phyloP scores from a whole-genome alignment of 2,113 vertebrate genomes.

The Strigops habroptila region DNA sequence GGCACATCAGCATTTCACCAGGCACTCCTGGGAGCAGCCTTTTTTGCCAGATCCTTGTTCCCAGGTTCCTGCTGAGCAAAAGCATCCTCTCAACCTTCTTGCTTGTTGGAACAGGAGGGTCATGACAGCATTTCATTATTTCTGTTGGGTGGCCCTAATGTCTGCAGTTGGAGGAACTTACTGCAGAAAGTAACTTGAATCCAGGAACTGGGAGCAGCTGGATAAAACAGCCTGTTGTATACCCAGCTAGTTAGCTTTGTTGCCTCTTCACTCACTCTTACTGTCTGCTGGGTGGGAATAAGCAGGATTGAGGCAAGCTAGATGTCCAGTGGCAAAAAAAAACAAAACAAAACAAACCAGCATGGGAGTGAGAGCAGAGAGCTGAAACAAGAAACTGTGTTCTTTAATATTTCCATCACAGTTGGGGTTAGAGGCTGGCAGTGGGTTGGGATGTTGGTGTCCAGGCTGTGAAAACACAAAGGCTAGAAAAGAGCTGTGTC shows the following conservation, averaged over 20 bases:
- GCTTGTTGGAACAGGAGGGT: not conserved
- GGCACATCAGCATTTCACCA: not conserved
- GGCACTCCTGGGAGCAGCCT: not conserved
- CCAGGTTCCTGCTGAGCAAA: not conserved
- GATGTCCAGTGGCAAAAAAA: not conserved
- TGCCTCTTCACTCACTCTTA: not conserved
- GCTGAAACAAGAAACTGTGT: not conserved
- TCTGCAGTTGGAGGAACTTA: not conserved
- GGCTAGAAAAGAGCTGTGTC: not conserved
- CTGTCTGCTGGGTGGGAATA: not conserved
- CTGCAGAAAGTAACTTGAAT: not conserved
- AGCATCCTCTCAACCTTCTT: not conserved
- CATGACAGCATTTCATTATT: not conserved
- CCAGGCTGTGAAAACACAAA: not conserved
- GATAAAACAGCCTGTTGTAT: not conserved
- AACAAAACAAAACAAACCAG: not conserved
- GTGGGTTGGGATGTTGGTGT: not conserved
- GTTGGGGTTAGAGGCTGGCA: not conserved
- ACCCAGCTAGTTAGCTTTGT: not conserved
- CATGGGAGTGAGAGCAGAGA: not conserved
- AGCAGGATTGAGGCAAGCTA: not conserved
- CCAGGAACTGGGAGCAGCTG: not conserved
- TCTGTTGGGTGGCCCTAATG: not conserved
- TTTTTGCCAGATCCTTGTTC: not conserved
- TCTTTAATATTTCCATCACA: not conserved